These are phyloP conservation scores for Alloscopus bannaensis DNA, from an alignment of 2,888 invertebrate species.

Conservation along the genomic window DNA sequence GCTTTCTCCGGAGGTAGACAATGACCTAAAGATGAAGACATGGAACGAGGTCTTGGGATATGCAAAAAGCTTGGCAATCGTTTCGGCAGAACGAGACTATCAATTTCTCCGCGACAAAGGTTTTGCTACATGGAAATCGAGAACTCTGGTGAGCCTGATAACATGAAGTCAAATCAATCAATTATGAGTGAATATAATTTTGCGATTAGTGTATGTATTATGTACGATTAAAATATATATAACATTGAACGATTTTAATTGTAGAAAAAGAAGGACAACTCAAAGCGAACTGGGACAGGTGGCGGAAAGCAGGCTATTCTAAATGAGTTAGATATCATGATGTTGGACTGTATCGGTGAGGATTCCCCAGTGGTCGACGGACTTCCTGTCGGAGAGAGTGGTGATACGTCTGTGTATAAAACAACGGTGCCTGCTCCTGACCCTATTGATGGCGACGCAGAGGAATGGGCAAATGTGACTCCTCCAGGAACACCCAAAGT, in stretches of 20 bases:
- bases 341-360: slow-evolving; percentile 14
- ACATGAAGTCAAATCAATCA: too few species aligned
- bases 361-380: slow-evolving; percentile 14
- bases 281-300: neutral
- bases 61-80: slow-evolving; percentile 24
- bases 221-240: too few species aligned
- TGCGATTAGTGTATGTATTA: too few species aligned
- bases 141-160: slow-evolving; percentile 7
- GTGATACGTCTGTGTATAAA: too few species aligned
- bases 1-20: slow-evolving; percentile 11
- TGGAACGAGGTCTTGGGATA: slow-evolving; percentile 13
- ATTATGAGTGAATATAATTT: too few species aligned
- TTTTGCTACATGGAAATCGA: slow-evolving; percentile 16
- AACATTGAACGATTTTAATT: too few species aligned
- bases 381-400: neutral
- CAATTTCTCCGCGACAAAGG: slow-evolving; percentile 13
- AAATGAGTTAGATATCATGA: neutral
- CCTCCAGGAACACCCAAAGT: neutral
- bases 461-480: neutral
- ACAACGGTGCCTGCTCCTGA: too few species aligned
- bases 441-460: neutral
- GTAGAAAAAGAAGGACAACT: slow-evolving; percentile 18
- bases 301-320: neutral
- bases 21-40: neutral
- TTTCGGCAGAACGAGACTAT: neutral